Base-by-base conservation (phyloP, 1,140 invertebrate genomes). In the Saccostrea echinata region DNA sequence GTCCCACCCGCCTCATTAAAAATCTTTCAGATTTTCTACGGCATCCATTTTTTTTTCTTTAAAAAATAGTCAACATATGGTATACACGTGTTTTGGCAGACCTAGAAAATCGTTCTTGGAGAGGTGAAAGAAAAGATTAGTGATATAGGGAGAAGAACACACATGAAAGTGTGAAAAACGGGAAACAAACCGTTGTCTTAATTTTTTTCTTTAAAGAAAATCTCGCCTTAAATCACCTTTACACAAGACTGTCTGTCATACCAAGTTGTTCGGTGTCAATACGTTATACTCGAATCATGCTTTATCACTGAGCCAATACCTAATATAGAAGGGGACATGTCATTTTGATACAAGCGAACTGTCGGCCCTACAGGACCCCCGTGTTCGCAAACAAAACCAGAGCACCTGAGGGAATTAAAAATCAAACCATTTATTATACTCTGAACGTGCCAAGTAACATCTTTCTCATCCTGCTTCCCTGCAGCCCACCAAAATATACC, bases 131-230 rank as follows among this genome's bases (percentile, higher is more conserved):
- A 16, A 76, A 13, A 33, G 68, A 33, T 76, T 76, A n/a, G 24
- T 3, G 27, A 30, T 27, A 30, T 13, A 76, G 24, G 13, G 68
- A 11, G 27, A 30, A 76, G 27, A 76, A 30, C 68, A 76, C 68
- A 76, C 68, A 76, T 11, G 33, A 27, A 76, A 76, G 68, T 76
- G 68, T 76, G 68, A 76, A 76, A 30, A 76, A 76, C 27, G 68
- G 68, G 30, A 76, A 33, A 33, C 68, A 76, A 76, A 76, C 68
- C 68, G 11, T 16, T 9, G 68, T 76, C 68, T 76, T 76, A 11
- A 76, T 76, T 76, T 33, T 71, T 76, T 76, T 76, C 68, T 76
- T 76, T 35, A 16, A 27, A 76, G 68, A 76, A 76, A 76, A 76
- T 76, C 68, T 76, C 12, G 68, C 30, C 27, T 71, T 76, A 76